phyloP scores from a whole-genome alignment of 2,888 invertebrate genomes.

The Stegophylla sp. region DNA sequence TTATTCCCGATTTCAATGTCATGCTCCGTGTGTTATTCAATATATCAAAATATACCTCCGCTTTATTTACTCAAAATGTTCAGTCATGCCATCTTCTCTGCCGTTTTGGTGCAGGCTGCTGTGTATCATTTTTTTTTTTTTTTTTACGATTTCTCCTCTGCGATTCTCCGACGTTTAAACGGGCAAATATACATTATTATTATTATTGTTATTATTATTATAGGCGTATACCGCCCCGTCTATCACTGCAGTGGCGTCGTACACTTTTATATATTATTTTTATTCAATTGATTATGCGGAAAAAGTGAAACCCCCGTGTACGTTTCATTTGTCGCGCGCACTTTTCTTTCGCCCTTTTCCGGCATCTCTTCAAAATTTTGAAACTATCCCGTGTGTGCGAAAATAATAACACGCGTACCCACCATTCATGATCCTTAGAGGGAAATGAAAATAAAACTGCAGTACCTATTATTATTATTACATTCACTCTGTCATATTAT shows the following conservation, averaged over 20 bases:
- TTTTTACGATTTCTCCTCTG: constrained; percentile 49
- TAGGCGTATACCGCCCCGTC: too few relatives aligned
- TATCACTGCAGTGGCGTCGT: neutral
- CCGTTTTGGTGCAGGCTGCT: too few relatives aligned
- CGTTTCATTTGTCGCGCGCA: constrained; percentile 14
- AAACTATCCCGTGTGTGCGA: neutral
- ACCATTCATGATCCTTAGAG: too few relatives aligned
- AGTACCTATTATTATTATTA: neutral
- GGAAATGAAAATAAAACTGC: constrained; percentile 22
- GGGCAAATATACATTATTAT: constrained; percentile 10
- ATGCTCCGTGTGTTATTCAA: constrained; percentile 49
- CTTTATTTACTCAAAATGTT: constrained; percentile 51
- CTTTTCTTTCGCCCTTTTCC: constrained; percentile 50
- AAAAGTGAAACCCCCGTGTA: constrained; percentile 50
- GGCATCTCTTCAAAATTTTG: constrained; percentile 48
- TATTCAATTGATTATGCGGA: constrained; percentile 55
- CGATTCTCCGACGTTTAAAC: constrained; percentile 6
- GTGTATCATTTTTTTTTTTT: too few relatives aligned
- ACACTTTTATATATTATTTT: constrained; percentile 34
- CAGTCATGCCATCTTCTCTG: constrained; percentile 44
- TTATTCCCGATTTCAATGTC: constrained; percentile 57
- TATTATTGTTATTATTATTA: too few relatives aligned
- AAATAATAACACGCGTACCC: neutral
- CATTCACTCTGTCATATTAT: neutral
- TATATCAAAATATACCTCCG: neutral